These are phyloP conservation scores for Drosophila pseudotalamancana DNA, from an alignment of 2,888 invertebrate species.

Conservation along the genomic window DNA sequence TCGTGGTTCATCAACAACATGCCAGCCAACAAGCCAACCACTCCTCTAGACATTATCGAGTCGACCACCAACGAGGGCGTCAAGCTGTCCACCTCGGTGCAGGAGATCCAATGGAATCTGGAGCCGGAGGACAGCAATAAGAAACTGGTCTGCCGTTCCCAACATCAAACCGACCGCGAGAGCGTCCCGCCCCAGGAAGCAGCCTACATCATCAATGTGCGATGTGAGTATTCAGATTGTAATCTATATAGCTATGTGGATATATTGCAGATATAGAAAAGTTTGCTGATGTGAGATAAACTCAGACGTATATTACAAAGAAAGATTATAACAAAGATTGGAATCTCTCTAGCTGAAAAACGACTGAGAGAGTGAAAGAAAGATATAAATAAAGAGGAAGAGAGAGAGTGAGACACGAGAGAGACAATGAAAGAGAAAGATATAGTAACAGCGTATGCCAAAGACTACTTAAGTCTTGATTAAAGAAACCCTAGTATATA, in stretches of 20 bases:
- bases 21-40: conserved; percentile 86
- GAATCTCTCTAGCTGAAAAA: too few species aligned
- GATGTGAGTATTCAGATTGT: conserved; percentile 85
- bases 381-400: too few species aligned
- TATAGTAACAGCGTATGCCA: too few species aligned
- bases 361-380: too few species aligned
- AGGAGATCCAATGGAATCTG: conserved; percentile 88
- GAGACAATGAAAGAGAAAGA: too few species aligned
- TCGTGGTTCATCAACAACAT: conserved; percentile 89
- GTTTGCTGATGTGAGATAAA: too few species aligned
- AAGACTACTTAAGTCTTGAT: too few species aligned
- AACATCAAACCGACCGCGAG: conserved; percentile 85
- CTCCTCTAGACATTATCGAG: conserved; percentile 84
- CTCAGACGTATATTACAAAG: too few species aligned
- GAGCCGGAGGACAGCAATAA: conserved; percentile 88
- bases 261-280: too few species aligned
- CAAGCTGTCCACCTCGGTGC: conserved; percentile 87
- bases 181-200: conserved; percentile 79
- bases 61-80: conserved; percentile 85
- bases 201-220: conserved; percentile 85
- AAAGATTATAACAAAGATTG: too few species aligned
- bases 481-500: too few species aligned
- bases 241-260: neutral
- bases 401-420: too few species aligned
- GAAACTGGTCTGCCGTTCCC: conserved; percentile 88